Base-by-base conservation (phyloP, 2,797 vertebrate species). In the Brachyrhaphis roseni region DNA sequence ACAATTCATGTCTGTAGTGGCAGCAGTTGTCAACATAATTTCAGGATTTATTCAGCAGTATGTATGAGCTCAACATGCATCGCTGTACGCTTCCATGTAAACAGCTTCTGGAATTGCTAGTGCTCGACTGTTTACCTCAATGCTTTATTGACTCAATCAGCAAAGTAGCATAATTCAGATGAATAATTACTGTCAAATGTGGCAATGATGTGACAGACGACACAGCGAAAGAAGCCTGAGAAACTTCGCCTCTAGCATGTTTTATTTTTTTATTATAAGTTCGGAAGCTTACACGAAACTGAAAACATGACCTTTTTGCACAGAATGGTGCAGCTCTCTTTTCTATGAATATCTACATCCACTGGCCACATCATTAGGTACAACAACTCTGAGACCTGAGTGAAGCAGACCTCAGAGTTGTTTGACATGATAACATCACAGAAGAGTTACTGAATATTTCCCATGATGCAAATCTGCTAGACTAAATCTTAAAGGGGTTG, bases 1-100 rank as follows among this genome's bases (percentile, higher is more conserved):
- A 80, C 86, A 90, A 87, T 85, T 84, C 82, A 84, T 64, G 89
- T 91, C 90, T 81, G 85, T 92, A 87, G 89, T 87, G 76, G 86
- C 78, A 92, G 89, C 85, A 86, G 90, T 92, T 91, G 91, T 92
- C 93, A 93, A 80, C 84, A 82, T 91, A 87, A 92, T 93, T 90
- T 90, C 89, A 82, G 85, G 90, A 92, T 90, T 86, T 86, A 92
- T 92, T 92, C 90, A 87, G 78, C 79, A 83, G 79, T 87, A 91
- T 91, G 87, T 84, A 90, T 87, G 86, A 92, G 92, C 83, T 85
- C 81, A 85, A 76, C 84, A 84, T 13, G 78, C 90, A 82, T 91
- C 86, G 74, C 84, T 90, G 88, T 92, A 66, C 84, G 75, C 81
- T 72, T 79, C 73, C 82, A 82, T 92, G 87, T 92, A 91, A 92